Conservation (phyloP, 2,888 invertebrate species). For the Clepsis dumicolana region DNA sequence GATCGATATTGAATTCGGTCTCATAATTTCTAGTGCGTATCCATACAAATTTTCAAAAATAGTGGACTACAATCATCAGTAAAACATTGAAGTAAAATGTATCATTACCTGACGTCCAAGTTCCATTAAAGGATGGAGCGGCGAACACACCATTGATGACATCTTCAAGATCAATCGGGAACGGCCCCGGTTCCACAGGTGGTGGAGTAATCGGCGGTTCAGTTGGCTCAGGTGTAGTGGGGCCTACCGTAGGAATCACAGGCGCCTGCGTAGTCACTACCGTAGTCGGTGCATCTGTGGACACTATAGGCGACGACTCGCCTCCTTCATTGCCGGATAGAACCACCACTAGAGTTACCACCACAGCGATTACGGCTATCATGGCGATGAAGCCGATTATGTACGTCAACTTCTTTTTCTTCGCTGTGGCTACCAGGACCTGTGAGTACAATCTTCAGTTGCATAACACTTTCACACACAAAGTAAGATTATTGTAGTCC, state of each 20-base stretch:
- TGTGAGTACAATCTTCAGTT: constrained; percentile 57
- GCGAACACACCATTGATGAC: constrained; percentile 89
- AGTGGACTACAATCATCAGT: no score
- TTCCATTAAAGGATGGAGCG: constrained; percentile 91
- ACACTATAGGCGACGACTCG: constrained; percentile 59
- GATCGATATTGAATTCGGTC: no score
- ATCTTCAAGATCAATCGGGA: constrained; percentile 88
- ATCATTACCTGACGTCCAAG: constrained; percentile 91
- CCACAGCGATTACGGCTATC: constrained; percentile 85
- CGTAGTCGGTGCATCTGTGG: constrained; percentile 57
- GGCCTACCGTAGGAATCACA: constrained; percentile 27
- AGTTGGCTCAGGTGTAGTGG: constrained; percentile 41
- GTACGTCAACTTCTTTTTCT: constrained; percentile 84
- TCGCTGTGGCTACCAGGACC: constrained; percentile 87
- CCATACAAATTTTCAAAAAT: no score
- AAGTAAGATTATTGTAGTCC: background rate
- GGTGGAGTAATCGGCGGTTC: constrained; percentile 28
- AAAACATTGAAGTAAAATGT: background rate
- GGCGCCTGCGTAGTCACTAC: constrained; percentile 47
- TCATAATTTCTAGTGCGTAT: no score
- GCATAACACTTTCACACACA: background rate
- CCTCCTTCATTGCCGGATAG: constrained; percentile 74
- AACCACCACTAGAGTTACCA: constrained; percentile 87
- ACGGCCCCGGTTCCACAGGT: constrained; percentile 51
- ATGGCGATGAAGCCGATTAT: constrained; percentile 84